These are phyloP conservation scores for Eulemur coronatus DNA, from an alignment of 2,797 vertebrate species.

Conservation along the genomic window DNA sequence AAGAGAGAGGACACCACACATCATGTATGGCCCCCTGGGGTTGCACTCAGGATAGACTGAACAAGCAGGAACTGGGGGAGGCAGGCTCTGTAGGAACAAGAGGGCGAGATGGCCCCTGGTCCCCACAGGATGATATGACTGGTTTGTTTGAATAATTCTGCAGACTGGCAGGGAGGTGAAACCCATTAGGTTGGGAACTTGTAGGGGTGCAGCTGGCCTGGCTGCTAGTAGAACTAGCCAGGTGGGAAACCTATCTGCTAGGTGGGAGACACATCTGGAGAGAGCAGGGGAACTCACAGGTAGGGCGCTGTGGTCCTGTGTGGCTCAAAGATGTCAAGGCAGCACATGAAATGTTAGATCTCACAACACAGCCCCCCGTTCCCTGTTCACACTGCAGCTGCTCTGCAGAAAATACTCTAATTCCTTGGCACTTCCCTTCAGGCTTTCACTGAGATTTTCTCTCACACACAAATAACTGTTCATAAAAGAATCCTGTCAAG, in stretches of 20 bases:
- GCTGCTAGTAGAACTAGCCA: not conserved
- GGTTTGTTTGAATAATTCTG: not conserved
- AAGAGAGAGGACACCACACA: not conserved
- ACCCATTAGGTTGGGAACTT: not conserved
- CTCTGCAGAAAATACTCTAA: not conserved
- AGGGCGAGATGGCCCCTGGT: not conserved
- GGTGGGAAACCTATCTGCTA: not conserved
- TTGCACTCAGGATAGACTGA: not conserved
- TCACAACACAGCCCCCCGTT: not conserved
- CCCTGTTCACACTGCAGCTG: not conserved
- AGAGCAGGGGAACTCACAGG: not conserved
- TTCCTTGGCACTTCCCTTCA: not conserved
- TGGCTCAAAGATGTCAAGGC: not conserved
- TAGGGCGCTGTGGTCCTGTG: not conserved
- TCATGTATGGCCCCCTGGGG: too few relatives aligned
- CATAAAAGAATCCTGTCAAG: constrained; percentile 66
- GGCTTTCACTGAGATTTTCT: constrained; percentile 46
- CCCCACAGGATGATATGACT: not conserved
- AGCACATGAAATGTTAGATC: not conserved
- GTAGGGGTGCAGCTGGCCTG: not conserved
- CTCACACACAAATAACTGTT: constrained; percentile 47
- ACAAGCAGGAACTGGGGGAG: not conserved
- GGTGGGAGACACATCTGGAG: not conserved
- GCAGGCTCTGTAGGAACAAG: not conserved
- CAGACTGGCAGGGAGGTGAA: not conserved